Conservation (phyloP, 1,140 invertebrate species). For the Zaprionus davidi region DNA sequence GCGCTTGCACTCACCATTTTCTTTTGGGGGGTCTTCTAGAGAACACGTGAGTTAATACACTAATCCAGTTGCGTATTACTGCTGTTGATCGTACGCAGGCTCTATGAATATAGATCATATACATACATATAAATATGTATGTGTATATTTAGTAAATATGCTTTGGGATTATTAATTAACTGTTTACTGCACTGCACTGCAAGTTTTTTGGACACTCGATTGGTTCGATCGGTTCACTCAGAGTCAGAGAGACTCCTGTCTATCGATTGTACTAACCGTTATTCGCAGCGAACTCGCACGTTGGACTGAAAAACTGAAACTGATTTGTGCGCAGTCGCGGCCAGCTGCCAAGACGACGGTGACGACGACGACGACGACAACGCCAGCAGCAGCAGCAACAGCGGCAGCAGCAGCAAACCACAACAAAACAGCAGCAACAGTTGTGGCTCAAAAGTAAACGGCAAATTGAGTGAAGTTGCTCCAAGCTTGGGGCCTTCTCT, state of each 20-base stretch:
- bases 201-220: slow-evolving; percentile 15
- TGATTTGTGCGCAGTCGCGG: slow-evolving; percentile 69
- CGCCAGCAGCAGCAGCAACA: slow-evolving; percentile 21
- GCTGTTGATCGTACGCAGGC: neutral
- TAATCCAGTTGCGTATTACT: slow-evolving; percentile 16
- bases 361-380: slow-evolving; percentile 41
- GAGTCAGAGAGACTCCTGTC: neutral
- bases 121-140: neutral
- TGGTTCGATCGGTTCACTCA: neutral
- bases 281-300: slow-evolving; percentile 71
- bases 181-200: slow-evolving; percentile 29
- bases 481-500: slow-evolving; percentile 17
- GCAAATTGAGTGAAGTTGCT: slow-evolving; percentile 55
- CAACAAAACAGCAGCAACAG: slow-evolving; percentile 16
- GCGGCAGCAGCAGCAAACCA: slow-evolving; percentile 35
- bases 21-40: neutral
- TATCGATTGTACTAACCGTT: slow-evolving; percentile 32
- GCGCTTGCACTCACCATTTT: slow-evolving; percentile 64
- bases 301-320: slow-evolving; percentile 81
- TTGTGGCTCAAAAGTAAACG: slow-evolving; percentile 35
- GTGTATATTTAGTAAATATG: neutral
- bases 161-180: neutral
- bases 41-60: slow-evolving; percentile 1
- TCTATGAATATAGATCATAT: slow-evolving; percentile 2
- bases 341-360: slow-evolving; percentile 66